Evolutionary conservation across 2,113 vertebrate species (phyloP).

Genomic region (Capra hircus): DNA sequence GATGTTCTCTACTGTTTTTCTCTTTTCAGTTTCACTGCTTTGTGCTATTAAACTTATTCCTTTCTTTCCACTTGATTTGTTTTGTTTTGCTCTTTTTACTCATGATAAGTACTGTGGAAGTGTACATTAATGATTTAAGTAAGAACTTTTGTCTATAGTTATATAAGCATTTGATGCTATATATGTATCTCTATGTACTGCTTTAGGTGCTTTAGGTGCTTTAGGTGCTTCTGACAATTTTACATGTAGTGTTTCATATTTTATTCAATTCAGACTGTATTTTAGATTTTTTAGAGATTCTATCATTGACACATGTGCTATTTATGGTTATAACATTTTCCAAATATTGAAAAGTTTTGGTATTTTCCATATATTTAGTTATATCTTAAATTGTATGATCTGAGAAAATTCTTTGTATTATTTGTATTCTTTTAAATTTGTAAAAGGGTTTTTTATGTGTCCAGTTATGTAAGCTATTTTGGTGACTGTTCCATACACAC

Average conservation of each 20-base stretch:
- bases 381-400: background rate
- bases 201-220: background rate
- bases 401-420: background rate
- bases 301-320: background rate
- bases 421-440: background rate
- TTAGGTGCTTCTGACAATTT: background rate
- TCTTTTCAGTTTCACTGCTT: background rate
- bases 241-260: background rate
- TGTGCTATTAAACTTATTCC: background rate
- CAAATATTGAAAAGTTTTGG: background rate
- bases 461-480: background rate
- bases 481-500: background rate
- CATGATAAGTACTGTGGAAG: background rate
- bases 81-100: background rate
- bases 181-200: background rate
- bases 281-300: background rate
- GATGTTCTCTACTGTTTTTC: background rate
- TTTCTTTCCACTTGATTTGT: background rate
- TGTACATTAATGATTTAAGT: background rate
- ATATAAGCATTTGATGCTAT: background rate
- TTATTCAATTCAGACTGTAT: background rate
- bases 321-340: background rate
- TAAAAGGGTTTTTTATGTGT: background rate
- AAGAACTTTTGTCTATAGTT: background rate
- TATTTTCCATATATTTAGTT: background rate